These are phyloP conservation scores for Collichthys lucidus DNA, from an alignment of 2,113 vertebrate genomes.

Conservation along the genomic window DNA sequence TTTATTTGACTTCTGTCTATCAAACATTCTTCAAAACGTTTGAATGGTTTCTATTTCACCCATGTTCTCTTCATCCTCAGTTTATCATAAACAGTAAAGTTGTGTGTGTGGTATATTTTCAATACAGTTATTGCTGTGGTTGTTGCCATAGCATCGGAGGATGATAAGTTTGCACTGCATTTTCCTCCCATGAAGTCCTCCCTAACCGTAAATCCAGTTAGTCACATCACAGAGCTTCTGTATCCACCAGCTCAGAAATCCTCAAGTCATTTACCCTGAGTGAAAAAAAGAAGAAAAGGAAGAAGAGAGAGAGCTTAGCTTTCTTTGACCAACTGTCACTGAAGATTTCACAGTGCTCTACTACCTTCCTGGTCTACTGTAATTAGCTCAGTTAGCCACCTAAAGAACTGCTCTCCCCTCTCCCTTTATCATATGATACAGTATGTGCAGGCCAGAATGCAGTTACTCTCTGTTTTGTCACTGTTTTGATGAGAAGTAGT, in stretches of 20 bases:
- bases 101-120: not conserved
- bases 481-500: conserved; percentile 5
- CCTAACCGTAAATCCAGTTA: conserved; percentile 77
- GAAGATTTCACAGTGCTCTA: conserved; percentile 72
- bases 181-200: conserved; percentile 51
- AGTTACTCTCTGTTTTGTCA: not conserved
- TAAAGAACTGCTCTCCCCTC: conserved; percentile 16
- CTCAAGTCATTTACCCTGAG: conserved; percentile 73
- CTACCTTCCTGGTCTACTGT: conserved; percentile 47
- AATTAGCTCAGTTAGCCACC: conserved; percentile 63
- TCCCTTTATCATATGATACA: conserved; percentile 1
- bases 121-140: conserved; percentile 16
- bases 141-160: conserved; percentile 33
- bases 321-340: conserved; percentile 71
- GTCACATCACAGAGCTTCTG: conserved; percentile 77
- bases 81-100: not conserved
- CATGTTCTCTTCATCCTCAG: not conserved
- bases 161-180: conserved; percentile 38
- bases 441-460: conserved; percentile 5
- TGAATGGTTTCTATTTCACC: not conserved
- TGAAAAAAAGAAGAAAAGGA: conserved; percentile 40
- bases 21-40: not conserved
- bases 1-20: not conserved
- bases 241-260: conserved; percentile 75
- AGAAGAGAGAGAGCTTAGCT: conserved; percentile 56